Base-by-base conservation (phyloP, 1,140 invertebrate genomes). In the Chironomus striatipennis region DNA sequence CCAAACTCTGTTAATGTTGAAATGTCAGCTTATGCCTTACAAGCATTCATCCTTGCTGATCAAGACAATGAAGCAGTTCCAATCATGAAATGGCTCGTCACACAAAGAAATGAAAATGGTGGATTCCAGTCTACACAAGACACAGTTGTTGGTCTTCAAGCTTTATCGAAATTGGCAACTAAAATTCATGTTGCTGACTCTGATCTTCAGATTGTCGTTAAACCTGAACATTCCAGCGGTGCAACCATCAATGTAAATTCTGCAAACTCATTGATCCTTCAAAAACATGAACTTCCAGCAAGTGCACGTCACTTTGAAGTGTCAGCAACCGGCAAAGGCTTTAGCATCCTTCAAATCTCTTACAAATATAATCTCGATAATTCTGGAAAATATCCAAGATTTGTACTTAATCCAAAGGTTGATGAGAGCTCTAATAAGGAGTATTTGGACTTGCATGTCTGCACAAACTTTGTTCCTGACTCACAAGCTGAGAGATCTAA, bases 341-440 rank as follows among this genome's bases (percentile, higher is more conserved):
- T 72, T 6, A 42, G 70, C 47, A 57, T 57, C n/a, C n/a, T 57
- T n/a, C 47, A 57, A 57, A 57, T 57, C 12, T 90, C 90, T 0
- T 93, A 90, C 77, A 86, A 86, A 73, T 95, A 93, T 81, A 94
- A 95, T 83, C 82, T 93, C 42, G 91, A 93, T 77, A 89, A 93
- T 0, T 92, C 91, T 57, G 91, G 91, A 21, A 88, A 91, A 65
- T 90, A 88, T 84, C 92, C 93, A 1, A 83, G 91, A 72, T 95
- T 95, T 78, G 89, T 87, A 24, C 81, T 95, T 2, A 92, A 92
- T 77, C 91, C 91, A 9, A 89, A 91, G 78, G 86, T 94, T 1
- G 89, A 92, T 77, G 89, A 88, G 77, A 88, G 87, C 74, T 90
- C 90, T 0, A 88, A 90, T 75, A 80, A 84, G 15, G 88, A 92